A percentile compares a stretch with the other conserved stretches of the same genome.
Evolutionary conservation across 2,888 invertebrate species (phyloP).

Genomic region (Malachius bipustulatus): DNA sequence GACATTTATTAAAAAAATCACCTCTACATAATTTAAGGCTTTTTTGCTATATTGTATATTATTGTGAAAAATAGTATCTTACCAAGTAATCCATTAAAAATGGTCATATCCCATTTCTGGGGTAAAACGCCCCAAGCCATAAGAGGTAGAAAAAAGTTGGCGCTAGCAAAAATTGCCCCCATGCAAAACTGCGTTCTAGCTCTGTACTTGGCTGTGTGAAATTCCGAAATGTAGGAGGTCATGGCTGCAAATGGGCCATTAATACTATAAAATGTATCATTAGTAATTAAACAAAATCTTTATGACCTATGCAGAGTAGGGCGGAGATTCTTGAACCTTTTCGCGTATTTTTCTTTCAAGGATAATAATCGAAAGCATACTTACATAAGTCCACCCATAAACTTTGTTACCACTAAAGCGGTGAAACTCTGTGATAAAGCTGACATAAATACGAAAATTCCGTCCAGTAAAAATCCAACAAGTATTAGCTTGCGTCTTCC

Average conservation of each 20-base stretch:
- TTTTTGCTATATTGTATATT: neutral
- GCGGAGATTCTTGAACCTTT: no score
- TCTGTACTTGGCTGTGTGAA: slow-evolving; percentile 54
- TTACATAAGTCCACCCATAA: slow-evolving; percentile 63
- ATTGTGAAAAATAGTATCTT: slow-evolving; percentile 4
- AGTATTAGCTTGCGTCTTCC: slow-evolving; percentile 57
- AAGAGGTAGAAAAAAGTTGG: slow-evolving; percentile 50
- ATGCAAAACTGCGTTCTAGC: slow-evolving; percentile 51
- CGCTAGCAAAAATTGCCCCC: slow-evolving; percentile 54
- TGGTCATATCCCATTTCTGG: slow-evolving; percentile 33
- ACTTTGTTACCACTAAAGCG: slow-evolving; percentile 58
- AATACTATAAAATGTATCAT: slow-evolving; percentile 35
- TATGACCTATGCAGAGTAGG: no score
- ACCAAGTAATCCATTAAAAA: slow-evolving; percentile 4
- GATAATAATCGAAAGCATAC: slow-evolving; percentile 23
- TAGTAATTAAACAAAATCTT: no score
- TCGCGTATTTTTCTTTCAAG: neutral
- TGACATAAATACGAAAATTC: slow-evolving; percentile 49
- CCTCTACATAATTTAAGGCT: no score
- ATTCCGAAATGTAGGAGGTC: slow-evolving; percentile 60
- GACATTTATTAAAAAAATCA: no score
- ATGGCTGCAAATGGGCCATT: slow-evolving; percentile 64
- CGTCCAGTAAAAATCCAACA: slow-evolving; percentile 52
- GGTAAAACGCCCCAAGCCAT: slow-evolving; percentile 65
- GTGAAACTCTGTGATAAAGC: slow-evolving; percentile 54